Base-by-base conservation (phyloP, 2,888 invertebrate genomes). In the Scelioninae gen. 1 region DNA sequence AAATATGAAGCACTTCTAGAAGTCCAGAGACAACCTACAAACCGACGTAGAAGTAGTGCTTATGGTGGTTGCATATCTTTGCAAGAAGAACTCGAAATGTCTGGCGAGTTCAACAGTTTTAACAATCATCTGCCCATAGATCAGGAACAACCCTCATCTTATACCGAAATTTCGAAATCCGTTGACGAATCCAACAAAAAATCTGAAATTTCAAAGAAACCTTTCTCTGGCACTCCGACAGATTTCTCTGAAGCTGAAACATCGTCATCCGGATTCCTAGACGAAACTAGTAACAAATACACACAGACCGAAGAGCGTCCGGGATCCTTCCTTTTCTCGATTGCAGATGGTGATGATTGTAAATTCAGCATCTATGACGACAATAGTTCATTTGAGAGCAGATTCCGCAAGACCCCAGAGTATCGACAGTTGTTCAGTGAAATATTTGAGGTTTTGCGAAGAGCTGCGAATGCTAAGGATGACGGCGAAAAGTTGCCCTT, bases 211-310 rank as follows among this genome's bases (percentile, higher is more conserved):
- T 23, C 78, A 16, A 91, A 90, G 78, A 91, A 89, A 83, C 87
- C 85, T 53, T 90, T 91, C 88, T 95, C 96, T 11, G 95, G 95
- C 85, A 96, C 96, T 0, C 96, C 96, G 0, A 95, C 95, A 0
- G 97, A 96, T 91, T 96, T 96, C 89, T 97, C 96, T 0, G 97
- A 97, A 91, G 96, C 96, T 0, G 97, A 97, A 91, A 97, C 97
- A 0, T 96, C 96, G 23, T 96, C 96, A 13, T 97, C 97, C 0
- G 96, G 96, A 9, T 97, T 96, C 90, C 95, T 96, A 0, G 97
- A 97, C 89, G 97, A 97, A 91, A 96, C 96, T 0, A 96, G 96
- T 76, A 92, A 92, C 91, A 97, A 96, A 90, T 94, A 94, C 1
- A 97, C 97, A 5, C 97, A 97, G 90, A 97, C 97, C 0, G 97